Conservation (phyloP, 2,113 vertebrate genomes). For the Epinephelus fuscoguttatus region DNA sequence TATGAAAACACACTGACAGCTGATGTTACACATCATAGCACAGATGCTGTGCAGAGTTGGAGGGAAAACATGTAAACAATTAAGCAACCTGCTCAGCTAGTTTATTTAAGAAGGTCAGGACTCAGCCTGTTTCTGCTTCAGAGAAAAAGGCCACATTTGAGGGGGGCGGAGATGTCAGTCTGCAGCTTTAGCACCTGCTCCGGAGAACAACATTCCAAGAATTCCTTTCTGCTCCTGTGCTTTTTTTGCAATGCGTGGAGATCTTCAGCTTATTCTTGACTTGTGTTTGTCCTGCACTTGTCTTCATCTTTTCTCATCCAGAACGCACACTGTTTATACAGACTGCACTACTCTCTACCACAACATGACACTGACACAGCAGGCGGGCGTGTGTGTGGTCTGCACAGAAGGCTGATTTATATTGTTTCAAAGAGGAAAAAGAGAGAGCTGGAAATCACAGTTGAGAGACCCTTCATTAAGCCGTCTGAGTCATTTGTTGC, state of each 20-base stretch:
- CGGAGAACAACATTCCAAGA: conserved; percentile 58
- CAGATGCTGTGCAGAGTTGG: background rate
- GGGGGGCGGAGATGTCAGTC: background rate
- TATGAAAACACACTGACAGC: conserved; percentile 19
- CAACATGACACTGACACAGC: conserved; percentile 31
- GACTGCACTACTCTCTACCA: conserved; percentile 5
- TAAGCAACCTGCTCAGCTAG: conserved; percentile 8
- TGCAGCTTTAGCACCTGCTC: conserved; percentile 54
- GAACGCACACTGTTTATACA: conserved; percentile 47
- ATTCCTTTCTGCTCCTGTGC: conserved; percentile 54
- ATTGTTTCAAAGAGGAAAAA: conserved; percentile 7
- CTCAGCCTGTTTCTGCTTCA: conserved; percentile 16
- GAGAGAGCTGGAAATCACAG: background rate
- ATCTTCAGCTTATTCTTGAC: conserved; percentile 24
- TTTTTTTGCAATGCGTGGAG: conserved; percentile 17
- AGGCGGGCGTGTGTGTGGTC: conserved; percentile 33
- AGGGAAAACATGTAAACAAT: conserved; percentile 1
- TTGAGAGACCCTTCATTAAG: background rate
- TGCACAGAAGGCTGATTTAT: conserved; percentile 5
- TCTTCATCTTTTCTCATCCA: conserved; percentile 13
- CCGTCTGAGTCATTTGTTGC: conserved; percentile 23
- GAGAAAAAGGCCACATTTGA: background rate
- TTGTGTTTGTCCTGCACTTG: background rate
- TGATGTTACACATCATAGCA: background rate
- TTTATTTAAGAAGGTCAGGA: conserved; percentile 34